Conservation (phyloP, 2,113 vertebrate species). For the Mobula hypostoma region DNA sequence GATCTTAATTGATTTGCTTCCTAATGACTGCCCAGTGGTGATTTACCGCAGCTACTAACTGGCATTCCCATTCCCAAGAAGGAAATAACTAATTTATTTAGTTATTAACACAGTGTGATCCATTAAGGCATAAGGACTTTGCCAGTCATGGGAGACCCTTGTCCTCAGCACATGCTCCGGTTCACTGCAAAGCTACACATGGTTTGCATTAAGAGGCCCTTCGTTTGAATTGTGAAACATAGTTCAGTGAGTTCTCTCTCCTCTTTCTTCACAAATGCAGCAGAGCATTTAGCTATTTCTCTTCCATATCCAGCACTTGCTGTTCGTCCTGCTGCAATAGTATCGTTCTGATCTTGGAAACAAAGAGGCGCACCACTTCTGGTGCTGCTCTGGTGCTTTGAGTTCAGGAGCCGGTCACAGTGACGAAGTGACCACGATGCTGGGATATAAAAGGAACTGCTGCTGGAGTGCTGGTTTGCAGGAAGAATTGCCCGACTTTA, state of each 20-base stretch:
- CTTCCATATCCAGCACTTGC: too few species aligned
- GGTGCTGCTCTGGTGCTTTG: too few species aligned
- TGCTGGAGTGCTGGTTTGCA: too few species aligned
- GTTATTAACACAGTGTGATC: not conserved
- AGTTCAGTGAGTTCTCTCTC: not conserved
- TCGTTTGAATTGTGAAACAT: not conserved
- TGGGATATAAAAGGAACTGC: too few species aligned
- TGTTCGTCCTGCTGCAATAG: too few species aligned
- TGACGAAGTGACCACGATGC: too few species aligned
- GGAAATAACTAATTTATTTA: constrained; percentile 35
- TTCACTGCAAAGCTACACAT: not conserved
- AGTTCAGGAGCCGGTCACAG: too few species aligned
- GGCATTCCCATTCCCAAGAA: not conserved
- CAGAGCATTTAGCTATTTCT: not conserved
- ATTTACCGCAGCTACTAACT: not conserved
- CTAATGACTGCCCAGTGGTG: not conserved
- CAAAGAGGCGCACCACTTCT: too few species aligned
- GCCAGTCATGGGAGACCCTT: not conserved
- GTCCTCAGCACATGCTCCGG: not conserved
- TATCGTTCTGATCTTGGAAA: too few species aligned
- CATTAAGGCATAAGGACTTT: not conserved
- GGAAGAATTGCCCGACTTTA: too few species aligned
- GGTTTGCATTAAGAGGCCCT: too few species aligned
- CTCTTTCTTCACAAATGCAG: not conserved
- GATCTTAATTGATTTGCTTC: constrained; percentile 10